Conservation (phyloP, 2,797 vertebrate species). For the Siniperca undulata region DNA sequence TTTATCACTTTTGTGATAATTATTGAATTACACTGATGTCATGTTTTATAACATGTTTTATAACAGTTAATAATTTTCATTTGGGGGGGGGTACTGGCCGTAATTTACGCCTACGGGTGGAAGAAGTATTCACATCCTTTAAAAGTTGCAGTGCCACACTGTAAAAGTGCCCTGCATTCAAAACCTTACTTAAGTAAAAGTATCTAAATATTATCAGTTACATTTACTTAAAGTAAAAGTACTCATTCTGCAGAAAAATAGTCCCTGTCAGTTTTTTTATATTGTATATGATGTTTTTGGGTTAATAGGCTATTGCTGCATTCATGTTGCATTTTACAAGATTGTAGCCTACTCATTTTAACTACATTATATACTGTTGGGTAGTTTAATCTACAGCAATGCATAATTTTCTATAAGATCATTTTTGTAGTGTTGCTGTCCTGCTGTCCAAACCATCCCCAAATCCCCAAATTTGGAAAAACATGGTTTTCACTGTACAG, state of each 20-base stretch:
- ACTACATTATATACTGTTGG: background rate
- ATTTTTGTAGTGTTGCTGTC: no score
- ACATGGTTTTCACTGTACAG: background rate
- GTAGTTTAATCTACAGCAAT: background rate
- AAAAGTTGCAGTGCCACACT: background rate
- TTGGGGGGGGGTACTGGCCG: no score
- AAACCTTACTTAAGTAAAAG: background rate
- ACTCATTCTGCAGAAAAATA: background rate
- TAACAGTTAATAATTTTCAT: no score
- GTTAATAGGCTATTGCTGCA: no score
- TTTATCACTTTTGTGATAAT: no score
- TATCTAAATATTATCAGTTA: background rate
- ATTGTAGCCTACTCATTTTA: background rate
- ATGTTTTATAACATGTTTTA: no score
- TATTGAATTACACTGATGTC: no score
- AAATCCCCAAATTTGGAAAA: background rate
- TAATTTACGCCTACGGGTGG: no score
- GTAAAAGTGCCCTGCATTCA: background rate
- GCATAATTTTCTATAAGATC: no score
- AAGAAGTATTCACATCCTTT: background rate
- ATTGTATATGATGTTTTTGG: background rate
- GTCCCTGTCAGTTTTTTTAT: background rate
- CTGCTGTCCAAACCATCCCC: no score
- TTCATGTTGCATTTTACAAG: background rate
- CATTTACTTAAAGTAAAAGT: background rate